Percentiles rank a stretch among this genome's conserved stretches.
These are phyloP conservation scores for Rhopalosiphum maidis DNA, from an alignment of 1,140 invertebrate species.

Conservation along the genomic window DNA sequence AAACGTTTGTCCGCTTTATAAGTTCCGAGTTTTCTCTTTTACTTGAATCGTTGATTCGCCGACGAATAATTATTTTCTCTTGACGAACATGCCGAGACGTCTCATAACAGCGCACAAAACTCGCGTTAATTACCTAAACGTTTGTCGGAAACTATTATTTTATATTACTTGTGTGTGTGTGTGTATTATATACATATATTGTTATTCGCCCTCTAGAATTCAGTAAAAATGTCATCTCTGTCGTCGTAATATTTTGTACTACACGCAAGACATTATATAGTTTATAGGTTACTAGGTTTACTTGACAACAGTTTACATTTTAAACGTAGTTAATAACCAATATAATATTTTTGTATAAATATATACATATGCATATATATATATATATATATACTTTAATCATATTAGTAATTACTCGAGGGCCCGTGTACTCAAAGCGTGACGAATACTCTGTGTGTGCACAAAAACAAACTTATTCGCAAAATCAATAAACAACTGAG, in stretches of 20 bases:
- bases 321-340: slow-evolving; percentile 8
- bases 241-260: background rate
- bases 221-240: slow-evolving; percentile 23
- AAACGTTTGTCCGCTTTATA: background rate
- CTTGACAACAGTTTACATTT: background rate
- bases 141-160: background rate
- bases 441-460: background rate
- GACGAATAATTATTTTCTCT: background rate
- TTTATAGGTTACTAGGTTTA: background rate
- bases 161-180: background rate
- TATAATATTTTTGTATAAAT: background rate
- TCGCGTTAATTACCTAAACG: background rate
- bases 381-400: background rate
- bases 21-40: background rate
- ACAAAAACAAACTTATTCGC: background rate
- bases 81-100: background rate
- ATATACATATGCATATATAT: background rate
- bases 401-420: slow-evolving; percentile 8
- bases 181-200: background rate
- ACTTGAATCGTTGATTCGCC: background rate
- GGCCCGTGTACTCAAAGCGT: background rate
- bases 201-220: background rate
- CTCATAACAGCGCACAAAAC: background rate
- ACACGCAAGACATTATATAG: background rate
- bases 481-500: slow-evolving; percentile 49